Base-by-base conservation (phyloP, 2,113 vertebrate genomes). In the Chaenogobius annularis region DNA sequence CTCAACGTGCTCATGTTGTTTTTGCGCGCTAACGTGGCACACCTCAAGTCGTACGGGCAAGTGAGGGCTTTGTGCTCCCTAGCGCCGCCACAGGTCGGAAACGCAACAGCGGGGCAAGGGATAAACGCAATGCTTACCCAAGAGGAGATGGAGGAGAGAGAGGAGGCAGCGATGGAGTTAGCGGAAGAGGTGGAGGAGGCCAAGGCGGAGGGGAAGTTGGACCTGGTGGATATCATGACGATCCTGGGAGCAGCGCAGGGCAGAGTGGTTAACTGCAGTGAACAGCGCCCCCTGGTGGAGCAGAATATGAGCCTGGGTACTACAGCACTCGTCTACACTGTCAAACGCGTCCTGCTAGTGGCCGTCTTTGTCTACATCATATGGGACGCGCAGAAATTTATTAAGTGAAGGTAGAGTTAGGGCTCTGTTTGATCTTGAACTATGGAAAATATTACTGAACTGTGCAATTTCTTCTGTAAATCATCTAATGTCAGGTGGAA, bases 161-260 rank as follows among this genome's bases (percentile, higher is more conserved):
- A 89, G 1, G 93, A 94, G 69, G 91, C 89, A 0, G 85, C 85
- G 0, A 87, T 88, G 81, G 93, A 94, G 90, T 79, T 94, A 44
- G 81, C 88, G 15, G 91, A 94, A 66, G 91, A 91, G 68, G 78
- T 93, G 35, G 80, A 78, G 50, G 93, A 94, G 83, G 91, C 91
- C 69, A 90, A 89, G 64, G 92, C 93, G 62, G 93, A 94, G 43
- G 91, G 91, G 14, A 93, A 91, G 61, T 93, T 96, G 11, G 98
- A 95, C 0, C 90, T 99, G 0, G 89, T 99, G 0, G 97, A 99
- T 68, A 97, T 99, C 91, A 99, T 99, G 98, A 97, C 96, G 0
- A 85, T 98, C 78, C 81, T 99, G 80, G 96, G 96, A 4, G 96
- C 96, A 3, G 89, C 92, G 1, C 89, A 91, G 75, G 91, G 90